A percentile compares a stretch with the other conserved stretches of the same genome.
These are phyloP conservation scores for Unio pictorum DNA, from an alignment of 2,888 invertebrate genomes.

Conservation along the genomic window DNA sequence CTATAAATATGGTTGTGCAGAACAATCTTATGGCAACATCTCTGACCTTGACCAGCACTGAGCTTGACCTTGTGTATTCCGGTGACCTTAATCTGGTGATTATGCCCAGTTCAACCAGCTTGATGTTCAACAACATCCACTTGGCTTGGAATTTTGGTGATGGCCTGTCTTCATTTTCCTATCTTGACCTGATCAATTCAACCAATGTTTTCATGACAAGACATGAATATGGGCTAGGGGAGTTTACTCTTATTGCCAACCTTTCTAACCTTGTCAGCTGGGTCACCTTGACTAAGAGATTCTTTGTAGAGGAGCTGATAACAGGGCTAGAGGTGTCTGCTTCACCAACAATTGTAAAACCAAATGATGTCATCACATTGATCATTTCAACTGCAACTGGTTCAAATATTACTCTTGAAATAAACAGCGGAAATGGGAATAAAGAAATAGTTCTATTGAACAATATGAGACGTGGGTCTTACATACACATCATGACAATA, in stretches of 20 bases:
- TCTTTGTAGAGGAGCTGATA: slow-evolving; percentile 36
- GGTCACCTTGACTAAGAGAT: slow-evolving; percentile 9
- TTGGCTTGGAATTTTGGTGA: slow-evolving; percentile 33
- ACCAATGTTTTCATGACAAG: slow-evolving; percentile 5
- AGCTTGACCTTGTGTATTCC: slow-evolving; percentile 19
- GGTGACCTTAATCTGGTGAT: slow-evolving; percentile 17
- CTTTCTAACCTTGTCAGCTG: slow-evolving; percentile 40
- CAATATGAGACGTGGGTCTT: slow-evolving; percentile 29
- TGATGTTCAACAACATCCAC: slow-evolving; percentile 12
- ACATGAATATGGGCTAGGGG: slow-evolving; percentile 34
- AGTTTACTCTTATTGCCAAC: slow-evolving; percentile 21
- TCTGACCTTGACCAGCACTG: slow-evolving; percentile 9
- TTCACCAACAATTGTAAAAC: slow-evolving; percentile 14
- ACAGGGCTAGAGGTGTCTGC: slow-evolving; percentile 21
- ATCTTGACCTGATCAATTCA: slow-evolving; percentile 9
- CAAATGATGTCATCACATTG: slow-evolving; percentile 24
- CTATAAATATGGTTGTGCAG: slow-evolving; percentile 24
- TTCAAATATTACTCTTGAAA: slow-evolving; percentile 28
- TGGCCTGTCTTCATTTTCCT: slow-evolving; percentile 4
- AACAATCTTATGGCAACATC: slow-evolving; percentile 5
- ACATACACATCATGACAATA: slow-evolving; percentile 16
- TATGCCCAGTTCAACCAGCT: slow-evolving; percentile 2
- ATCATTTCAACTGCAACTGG: slow-evolving; percentile 29
- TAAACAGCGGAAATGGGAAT: slow-evolving; percentile 26
- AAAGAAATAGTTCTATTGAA: slow-evolving; percentile 14